Evolutionary conservation across 2,113 vertebrate genomes (phyloP).

Genomic region (Stomatorhinus ivindoensis): DNA sequence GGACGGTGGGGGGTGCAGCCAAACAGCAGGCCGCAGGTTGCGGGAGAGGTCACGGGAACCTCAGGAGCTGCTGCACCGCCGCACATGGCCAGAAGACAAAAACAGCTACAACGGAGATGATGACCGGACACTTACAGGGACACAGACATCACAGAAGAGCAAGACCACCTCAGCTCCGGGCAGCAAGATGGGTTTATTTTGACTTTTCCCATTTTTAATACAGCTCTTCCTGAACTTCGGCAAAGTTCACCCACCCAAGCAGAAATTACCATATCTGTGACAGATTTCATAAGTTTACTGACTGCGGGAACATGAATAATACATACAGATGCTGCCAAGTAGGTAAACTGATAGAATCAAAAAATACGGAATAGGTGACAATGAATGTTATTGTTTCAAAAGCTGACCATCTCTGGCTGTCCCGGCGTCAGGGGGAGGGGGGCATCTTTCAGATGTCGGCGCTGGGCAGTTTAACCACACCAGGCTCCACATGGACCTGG

Average conservation of each 20-base stretch:
- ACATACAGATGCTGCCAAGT: constrained; percentile 5
- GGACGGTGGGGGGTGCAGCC: neutral
- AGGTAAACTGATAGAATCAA: neutral
- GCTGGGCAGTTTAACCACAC: neutral
- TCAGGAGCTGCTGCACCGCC: neutral
- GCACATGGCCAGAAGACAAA: neutral
- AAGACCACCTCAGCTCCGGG: neutral
- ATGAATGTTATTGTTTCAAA: constrained; percentile 1
- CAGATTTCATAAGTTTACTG: constrained; percentile 24
- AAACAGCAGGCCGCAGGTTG: neutral
- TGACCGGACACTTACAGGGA: neutral
- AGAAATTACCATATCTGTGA: constrained; percentile 11
- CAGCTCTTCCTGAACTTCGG: neutral
- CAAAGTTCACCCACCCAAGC: constrained; percentile 5
- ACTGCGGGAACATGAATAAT: constrained; percentile 22
- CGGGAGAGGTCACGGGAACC: neutral
- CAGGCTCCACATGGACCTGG: neutral
- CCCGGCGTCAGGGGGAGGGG: neutral
- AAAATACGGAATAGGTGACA: constrained; percentile 14
- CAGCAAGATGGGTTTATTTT: neutral
- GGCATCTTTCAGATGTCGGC: neutral
- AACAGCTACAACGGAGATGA: neutral
- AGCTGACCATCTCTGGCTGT: neutral
- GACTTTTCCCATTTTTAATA: neutral
- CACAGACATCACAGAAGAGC: neutral